Percentiles rank a stretch among this genome's conserved stretches.
Evolutionary conservation across 2,113 vertebrate species (phyloP).

Genomic region (Sceloporus undulatus): DNA sequence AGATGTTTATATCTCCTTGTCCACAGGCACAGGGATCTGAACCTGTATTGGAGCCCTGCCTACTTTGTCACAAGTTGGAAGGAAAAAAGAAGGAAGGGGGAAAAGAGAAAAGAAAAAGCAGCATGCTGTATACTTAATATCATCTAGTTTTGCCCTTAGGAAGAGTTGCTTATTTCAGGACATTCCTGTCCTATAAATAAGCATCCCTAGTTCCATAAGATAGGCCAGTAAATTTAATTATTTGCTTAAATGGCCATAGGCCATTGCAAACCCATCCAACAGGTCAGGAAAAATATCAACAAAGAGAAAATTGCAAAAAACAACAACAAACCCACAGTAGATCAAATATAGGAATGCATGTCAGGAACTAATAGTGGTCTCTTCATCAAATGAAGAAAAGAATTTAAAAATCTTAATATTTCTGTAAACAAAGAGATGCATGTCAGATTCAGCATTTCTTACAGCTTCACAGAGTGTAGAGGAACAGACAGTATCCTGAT

Average conservation of each 20-base stretch:
- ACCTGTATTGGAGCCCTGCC: no score
- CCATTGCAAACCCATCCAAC: neutral
- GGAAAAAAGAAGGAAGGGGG: no score
- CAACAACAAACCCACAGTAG: neutral
- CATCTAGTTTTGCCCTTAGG: neutral
- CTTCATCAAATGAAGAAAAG: constrained; percentile 1
- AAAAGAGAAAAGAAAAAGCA: no score
- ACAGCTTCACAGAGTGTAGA: neutral
- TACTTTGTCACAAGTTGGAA: no score
- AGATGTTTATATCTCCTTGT: no score
- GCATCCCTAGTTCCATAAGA: neutral
- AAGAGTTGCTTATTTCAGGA: neutral
- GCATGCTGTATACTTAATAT: neutral
- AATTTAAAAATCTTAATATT: neutral
- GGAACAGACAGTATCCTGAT: neutral
- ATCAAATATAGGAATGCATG: neutral
- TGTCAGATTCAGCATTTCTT: neutral
- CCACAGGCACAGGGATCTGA: no score
- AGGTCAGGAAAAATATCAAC: neutral
- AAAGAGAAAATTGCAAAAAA: neutral
- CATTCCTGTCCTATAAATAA: constrained; percentile 1
- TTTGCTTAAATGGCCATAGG: constrained; percentile 10
- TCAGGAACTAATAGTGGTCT: neutral
- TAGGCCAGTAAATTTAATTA: neutral
- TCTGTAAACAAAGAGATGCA: neutral